Evolutionary conservation across 2,888 invertebrate genomes (phyloP), one percentile per base, ranked within the genome.

Genomic region (Tenthredo distinguenda): DNA sequence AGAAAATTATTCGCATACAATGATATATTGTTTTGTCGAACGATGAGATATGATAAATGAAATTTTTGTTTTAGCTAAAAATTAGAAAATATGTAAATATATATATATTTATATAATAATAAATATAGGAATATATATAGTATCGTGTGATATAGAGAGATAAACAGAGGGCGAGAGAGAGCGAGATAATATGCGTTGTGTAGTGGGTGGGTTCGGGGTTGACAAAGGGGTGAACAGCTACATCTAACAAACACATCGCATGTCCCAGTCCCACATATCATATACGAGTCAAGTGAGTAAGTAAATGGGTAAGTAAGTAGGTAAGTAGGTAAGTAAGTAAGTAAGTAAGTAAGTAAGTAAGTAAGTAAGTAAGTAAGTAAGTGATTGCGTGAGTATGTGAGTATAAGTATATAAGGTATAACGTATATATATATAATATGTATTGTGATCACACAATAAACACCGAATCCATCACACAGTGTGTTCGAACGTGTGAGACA

Each of bases 161-260:
- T 18, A 68, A 26, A 68, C 18, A 68, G 68, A 68, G 68, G 26
- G 62, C 21, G 62, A 68, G 68, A 68, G 68, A 68, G 34, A 68
- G 68, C 26, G 65, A 65, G 68, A 68, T 40, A 34, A 34, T 26
- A 31, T 68, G 26, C 55, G 55, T 68, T n/a, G n/a, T 74, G 43
- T 74, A 37, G 34, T 34, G 26, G 26, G 40, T 74, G 43, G 43
- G 43, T 43, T 77, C 34, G 21, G 62, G 81, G 62, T 58, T 62
- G 58, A 77, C 31, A 31, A 5, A 12, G 21, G 43, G 74, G 77
- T 77, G 50, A 77, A 85, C 85, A 86, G 83, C 68, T 86, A 87
- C 85, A 84, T 84, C 87, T 87, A 87, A 86, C 87, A 87, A 86
- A 87, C 87, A 87, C 87, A 87, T 87, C 87, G 85, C 87, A 87